Percentiles rank a stretch among this genome's conserved stretches.
Conservation (phyloP, 2,113 vertebrate species). For the Tympanuchus pallidicinctus region DNA sequence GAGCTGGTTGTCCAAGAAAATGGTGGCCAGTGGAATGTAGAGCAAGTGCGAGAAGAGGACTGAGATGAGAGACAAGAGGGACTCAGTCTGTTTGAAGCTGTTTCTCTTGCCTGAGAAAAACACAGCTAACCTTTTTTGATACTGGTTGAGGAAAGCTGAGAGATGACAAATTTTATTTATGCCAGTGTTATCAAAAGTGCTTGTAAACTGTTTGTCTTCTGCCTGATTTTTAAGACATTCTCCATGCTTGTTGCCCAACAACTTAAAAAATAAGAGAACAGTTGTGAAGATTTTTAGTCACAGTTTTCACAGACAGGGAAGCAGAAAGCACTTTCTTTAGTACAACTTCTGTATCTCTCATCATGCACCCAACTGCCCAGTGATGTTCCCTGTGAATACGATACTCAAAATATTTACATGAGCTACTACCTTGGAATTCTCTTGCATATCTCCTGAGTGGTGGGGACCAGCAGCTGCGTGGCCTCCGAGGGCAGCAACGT, state of each 20-base stretch:
- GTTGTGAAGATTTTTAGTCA: background rate
- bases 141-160: background rate
- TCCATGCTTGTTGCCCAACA: fast-evolving
- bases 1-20: background rate
- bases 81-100: background rate
- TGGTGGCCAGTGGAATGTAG: fast-evolving
- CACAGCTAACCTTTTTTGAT: background rate
- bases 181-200: background rate
- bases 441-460: background rate
- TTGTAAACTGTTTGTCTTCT: background rate
- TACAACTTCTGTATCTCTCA: background rate
- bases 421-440: background rate
- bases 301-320: background rate
- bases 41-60: background rate
- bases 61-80: background rate
- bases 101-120: background rate
- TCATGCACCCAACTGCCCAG: background rate
- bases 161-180: background rate
- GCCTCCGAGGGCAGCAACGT: background rate
- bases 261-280: background rate
- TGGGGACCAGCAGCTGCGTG: background rate
- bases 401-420: background rate
- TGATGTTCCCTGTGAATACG: background rate
- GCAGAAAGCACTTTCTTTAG: background rate
- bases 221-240: background rate